phyloP scores from a whole-genome alignment of 2,797 vertebrate species.

The Dendrocincla fuliginosa region DNA sequence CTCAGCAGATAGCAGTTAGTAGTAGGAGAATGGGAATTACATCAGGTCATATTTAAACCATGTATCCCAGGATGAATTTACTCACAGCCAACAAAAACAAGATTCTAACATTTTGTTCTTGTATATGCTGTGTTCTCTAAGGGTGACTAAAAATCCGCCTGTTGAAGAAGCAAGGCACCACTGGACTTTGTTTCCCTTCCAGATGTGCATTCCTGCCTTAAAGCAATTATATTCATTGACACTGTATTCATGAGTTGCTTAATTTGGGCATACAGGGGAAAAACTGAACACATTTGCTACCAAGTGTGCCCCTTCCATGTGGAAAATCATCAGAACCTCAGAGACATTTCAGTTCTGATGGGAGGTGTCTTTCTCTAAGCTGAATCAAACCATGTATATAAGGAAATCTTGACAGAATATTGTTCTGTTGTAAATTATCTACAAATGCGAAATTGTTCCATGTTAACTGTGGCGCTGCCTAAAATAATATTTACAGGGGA shows the following conservation, averaged over 20 bases:
- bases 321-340: conserved; percentile 36
- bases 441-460: neutral
- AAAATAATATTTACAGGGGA: conserved; percentile 50
- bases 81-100: conserved; percentile 64
- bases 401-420: conserved; percentile 37
- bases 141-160: neutral
- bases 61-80: conserved; percentile 53
- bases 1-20: conserved; percentile 46
- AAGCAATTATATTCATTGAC: neutral
- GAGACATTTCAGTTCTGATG: conserved; percentile 19
- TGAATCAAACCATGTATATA: conserved; percentile 30
- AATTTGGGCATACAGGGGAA: neutral
- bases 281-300: neutral
- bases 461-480: neutral
- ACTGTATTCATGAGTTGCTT: neutral
- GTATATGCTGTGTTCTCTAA: neutral
- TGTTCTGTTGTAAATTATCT: conserved; percentile 31
- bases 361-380: conserved; percentile 43
- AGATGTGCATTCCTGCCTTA: conserved; percentile 15
- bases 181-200: conserved; percentile 7
- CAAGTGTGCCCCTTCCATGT: neutral
- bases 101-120: conserved; percentile 51
- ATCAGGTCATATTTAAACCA: conserved; percentile 60
- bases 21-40: conserved; percentile 58
- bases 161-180: conserved; percentile 22